Conservation (phyloP, 2,888 invertebrate species). For the Caenorhabditis macrosperma region DNA sequence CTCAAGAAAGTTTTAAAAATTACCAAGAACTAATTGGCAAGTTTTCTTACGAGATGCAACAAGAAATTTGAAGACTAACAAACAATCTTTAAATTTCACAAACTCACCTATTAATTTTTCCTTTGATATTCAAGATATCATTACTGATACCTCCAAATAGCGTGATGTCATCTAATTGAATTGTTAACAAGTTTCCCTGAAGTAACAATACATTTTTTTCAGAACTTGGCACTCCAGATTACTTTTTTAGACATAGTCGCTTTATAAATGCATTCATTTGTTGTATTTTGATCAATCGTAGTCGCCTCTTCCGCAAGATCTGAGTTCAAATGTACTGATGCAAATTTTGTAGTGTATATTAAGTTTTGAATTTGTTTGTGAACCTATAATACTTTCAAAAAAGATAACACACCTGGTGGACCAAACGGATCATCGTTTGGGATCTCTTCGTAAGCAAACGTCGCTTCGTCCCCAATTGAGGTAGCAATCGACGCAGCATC, state of each 20-base stretch:
- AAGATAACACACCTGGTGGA: constrained; percentile 32
- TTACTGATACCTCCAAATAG: constrained; percentile 41
- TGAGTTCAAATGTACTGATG: constrained; percentile 23
- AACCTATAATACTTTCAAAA: background rate
- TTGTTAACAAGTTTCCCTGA: constrained; percentile 55
- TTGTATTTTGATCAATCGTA: constrained; percentile 60
- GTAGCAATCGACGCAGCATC: constrained; percentile 61
- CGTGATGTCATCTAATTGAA: constrained; percentile 30
- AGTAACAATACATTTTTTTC: background rate
- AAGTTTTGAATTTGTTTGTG: too few relatives aligned
- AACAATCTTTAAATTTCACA: too few relatives aligned
- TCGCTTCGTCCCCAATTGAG: constrained; percentile 62
- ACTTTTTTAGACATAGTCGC: constrained; percentile 67
- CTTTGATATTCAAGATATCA: constrained; percentile 22
- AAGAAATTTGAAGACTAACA: too few relatives aligned
- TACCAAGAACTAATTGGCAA: too few relatives aligned
- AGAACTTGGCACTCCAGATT: background rate
- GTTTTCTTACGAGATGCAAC: too few relatives aligned
- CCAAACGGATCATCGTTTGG: constrained; percentile 62
- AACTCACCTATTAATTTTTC: too few relatives aligned
- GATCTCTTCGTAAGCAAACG: constrained; percentile 56
- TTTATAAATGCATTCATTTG: constrained; percentile 65
- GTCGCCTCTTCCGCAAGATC: constrained; percentile 73
- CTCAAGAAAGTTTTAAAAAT: too few relatives aligned
- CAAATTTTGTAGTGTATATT: too few relatives aligned